Evolutionary conservation across 2,888 invertebrate species (phyloP), one percentile per base, ranked within the genome.

Genomic region (Drosophila leonis): DNA sequence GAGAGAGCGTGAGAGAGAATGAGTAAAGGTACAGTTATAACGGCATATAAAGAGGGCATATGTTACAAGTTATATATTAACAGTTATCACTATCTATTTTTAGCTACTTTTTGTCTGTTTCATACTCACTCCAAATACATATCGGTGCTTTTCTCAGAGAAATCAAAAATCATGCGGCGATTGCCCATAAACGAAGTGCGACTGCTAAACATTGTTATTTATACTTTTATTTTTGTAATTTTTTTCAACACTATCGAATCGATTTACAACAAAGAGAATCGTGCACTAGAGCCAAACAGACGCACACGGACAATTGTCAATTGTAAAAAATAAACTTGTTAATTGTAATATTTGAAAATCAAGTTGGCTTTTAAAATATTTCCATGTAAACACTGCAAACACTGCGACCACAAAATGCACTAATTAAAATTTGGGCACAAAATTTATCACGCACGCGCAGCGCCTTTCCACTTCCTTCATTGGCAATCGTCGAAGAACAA

Each of bases 111-210:
- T 18, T 18, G 7, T 8, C 1, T n/a, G 2, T n/a, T 39, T 39
- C 7, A 52, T 44, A 92, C 93, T 93, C 80, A 93, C 93, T 92
- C 92, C 61, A 92, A 75, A 72, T 90, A 93, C 55, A 92, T 75
- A 71, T 92, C 92, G 56, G 78, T 84, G 60, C 79, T 83, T 65
- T 93, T 93, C 41, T 90, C 91, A 13, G 91, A 90, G 72, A 92
- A 93, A 86, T 93, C 93, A 66, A 93, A 93, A 76, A 93, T 92
- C 77, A 92, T 90, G 60, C 91, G 90, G 60, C 92, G 92, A 84
- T 92, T 92, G 65, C 92, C 92, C 78, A 92, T 75, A 85, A 92
- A 93, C 57, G 90, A 82, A 69, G 90, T 72, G 78, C 83, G 82
- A 68, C 78, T 88, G 78, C 81, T 88, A 63, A 91, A 91, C 91